Percentiles rank a stretch among this genome's conserved stretches.
These are phyloP conservation scores for Drosophila dives DNA, from an alignment of 2,888 invertebrate genomes.

Conservation along the genomic window DNA sequence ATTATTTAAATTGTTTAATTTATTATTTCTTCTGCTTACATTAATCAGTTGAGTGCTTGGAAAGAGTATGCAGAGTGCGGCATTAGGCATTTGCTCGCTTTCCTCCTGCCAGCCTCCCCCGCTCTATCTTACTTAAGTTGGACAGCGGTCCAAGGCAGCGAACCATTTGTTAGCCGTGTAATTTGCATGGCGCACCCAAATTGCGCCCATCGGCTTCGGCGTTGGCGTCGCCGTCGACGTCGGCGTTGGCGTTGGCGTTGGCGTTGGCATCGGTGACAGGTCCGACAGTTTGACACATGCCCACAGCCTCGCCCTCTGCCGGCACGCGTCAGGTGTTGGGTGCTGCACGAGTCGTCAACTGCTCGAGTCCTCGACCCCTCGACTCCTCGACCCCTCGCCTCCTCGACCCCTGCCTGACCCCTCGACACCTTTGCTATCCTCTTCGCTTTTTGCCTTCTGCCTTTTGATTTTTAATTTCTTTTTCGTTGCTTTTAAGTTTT, in stretches of 20 bases:
- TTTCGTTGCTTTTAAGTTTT: neutral
- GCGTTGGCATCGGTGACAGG: slow-evolving; percentile 35
- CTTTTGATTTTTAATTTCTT: slow-evolving; percentile 17
- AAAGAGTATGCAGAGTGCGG: slow-evolving; percentile 21
- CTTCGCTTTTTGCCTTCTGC: slow-evolving; percentile 35
- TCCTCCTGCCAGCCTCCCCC: too few species aligned
- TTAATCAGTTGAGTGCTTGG: neutral
- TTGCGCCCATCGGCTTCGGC: slow-evolving; percentile 41
- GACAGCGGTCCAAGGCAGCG: slow-evolving; percentile 10
- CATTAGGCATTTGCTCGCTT: neutral
- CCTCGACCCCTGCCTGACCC: neutral
- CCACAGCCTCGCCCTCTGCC: neutral
- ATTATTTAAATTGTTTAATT: too few species aligned
- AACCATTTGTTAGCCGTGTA: slow-evolving; percentile 68
- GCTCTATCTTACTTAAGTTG: neutral
- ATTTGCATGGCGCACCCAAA: slow-evolving; percentile 69
- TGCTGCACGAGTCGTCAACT: neutral
- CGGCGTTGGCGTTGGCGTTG: slow-evolving; percentile 8
- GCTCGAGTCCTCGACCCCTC: neutral
- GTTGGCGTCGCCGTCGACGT: neutral
- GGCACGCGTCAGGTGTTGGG: slow-evolving; percentile 16
- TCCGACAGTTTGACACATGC: slow-evolving; percentile 68
- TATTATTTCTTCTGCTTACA: neutral
- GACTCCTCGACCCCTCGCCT: neutral
- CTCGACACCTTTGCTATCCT: slow-evolving; percentile 1